Percentiles rank a stretch among this genome's conserved stretches.
Evolutionary conservation across 2,888 invertebrate genomes (phyloP).

Genomic region (Phortica magna): DNA sequence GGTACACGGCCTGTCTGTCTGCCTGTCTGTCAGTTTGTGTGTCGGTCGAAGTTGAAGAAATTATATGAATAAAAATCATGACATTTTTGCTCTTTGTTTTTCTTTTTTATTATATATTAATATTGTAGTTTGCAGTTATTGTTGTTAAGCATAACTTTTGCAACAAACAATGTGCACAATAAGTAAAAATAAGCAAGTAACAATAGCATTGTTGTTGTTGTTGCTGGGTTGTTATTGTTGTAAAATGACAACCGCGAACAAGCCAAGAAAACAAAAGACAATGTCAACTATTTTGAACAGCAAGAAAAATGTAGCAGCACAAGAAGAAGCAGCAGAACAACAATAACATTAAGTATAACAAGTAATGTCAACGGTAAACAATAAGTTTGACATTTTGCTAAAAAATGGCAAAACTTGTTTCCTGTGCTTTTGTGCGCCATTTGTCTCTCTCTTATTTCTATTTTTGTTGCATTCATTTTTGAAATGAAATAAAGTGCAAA

Average conservation of each 20-base stretch:
- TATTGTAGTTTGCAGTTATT: not conserved
- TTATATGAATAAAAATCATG: too few relatives aligned
- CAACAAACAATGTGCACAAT: conserved; percentile 3
- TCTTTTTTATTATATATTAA: not conserved
- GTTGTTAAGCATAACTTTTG: conserved; percentile 24
- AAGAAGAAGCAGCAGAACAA: not conserved
- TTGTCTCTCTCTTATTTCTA: not conserved
- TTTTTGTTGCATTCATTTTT: conserved; percentile 25
- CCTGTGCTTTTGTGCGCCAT: not conserved
- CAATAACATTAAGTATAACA: not conserved
- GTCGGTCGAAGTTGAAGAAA: too few relatives aligned
- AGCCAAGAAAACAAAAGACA: not conserved
- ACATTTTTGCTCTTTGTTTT: not conserved
- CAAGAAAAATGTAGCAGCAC: not conserved
- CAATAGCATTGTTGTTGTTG: not conserved
- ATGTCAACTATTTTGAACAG: not conserved
- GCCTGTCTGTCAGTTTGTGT: too few relatives aligned
- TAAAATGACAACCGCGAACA: not conserved
- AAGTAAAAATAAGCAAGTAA: not conserved
- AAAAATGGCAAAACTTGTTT: conserved; percentile 7
- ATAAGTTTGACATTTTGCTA: not conserved
- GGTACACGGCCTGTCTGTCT: too few relatives aligned
- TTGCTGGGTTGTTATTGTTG: not conserved
- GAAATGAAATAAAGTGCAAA: conserved; percentile 20
- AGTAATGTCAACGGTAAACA: not conserved